Evolutionary conservation across 1,140 invertebrate genomes (phyloP).

Genomic region (Platyscapa corneri): DNA sequence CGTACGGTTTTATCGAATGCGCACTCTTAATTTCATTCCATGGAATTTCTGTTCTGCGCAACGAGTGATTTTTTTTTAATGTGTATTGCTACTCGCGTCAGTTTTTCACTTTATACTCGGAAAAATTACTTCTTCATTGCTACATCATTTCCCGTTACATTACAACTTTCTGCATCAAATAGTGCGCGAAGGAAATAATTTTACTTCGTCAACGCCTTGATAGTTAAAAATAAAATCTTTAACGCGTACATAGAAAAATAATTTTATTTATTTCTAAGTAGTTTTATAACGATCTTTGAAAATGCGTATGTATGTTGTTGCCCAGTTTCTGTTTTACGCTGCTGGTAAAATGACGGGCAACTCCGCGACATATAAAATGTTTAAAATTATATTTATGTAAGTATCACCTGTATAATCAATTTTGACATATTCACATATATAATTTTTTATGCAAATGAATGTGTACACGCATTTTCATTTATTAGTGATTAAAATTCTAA

Average conservation of each 20-base stretch:
- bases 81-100: no score
- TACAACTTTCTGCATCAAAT: not conserved
- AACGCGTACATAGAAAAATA: not conserved
- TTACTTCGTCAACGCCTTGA: not conserved
- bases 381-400: not conserved
- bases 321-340: not conserved
- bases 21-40: not conserved
- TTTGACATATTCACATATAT: not conserved
- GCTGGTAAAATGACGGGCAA: not conserved
- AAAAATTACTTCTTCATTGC: not conserved
- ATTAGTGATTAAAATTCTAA: no score
- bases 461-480: no score
- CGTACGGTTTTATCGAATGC: not conserved
- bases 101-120: not conserved
- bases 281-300: not conserved
- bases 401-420: not conserved
- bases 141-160: not conserved
- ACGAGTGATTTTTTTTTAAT: not conserved
- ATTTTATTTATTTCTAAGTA: not conserved
- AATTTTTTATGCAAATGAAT: no score
- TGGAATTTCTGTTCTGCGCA: not conserved
- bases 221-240: not conserved
- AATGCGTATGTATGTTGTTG: not conserved
- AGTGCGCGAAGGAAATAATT: not conserved
- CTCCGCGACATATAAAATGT: not conserved